Evolutionary conservation across 2,797 vertebrate genomes (phyloP).

Genomic region (Caiman crocodilus): DNA sequence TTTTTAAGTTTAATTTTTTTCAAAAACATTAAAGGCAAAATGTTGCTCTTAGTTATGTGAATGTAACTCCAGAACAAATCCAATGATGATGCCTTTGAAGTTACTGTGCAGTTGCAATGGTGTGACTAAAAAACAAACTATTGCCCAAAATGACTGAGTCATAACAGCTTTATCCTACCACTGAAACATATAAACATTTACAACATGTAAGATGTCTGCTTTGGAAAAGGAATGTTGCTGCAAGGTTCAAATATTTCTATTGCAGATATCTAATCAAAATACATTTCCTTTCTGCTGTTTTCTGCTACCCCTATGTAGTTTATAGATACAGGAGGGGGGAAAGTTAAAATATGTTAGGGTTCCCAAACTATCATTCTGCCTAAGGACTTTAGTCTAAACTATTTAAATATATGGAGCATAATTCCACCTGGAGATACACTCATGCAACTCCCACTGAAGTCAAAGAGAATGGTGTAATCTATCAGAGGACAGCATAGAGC

Average conservation of each 20-base stretch:
- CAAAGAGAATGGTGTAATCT: neutral
- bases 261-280: slow-evolving; percentile 52
- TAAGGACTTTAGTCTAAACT: slow-evolving; percentile 1
- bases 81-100: neutral
- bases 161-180: slow-evolving; percentile 57
- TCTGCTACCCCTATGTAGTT: neutral
- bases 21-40: neutral
- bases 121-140: slow-evolving; percentile 34
- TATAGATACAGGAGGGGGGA: neutral
- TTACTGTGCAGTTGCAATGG: neutral
- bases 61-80: neutral
- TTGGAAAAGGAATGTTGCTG: slow-evolving; percentile 50
- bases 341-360: neutral
- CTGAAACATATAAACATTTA: slow-evolving; percentile 60
- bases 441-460: neutral
- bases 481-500: neutral
- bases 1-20: neutral
- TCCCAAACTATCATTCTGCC: neutral
- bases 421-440: neutral
- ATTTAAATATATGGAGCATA: neutral
- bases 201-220: slow-evolving; percentile 55
- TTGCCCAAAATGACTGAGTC: slow-evolving; percentile 44
- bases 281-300: neutral
- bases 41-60: neutral
- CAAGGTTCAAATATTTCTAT: slow-evolving; percentile 66